phyloP scores from a whole-genome alignment of 1,140 invertebrate species.

The Melipona quadrifasciata region DNA sequence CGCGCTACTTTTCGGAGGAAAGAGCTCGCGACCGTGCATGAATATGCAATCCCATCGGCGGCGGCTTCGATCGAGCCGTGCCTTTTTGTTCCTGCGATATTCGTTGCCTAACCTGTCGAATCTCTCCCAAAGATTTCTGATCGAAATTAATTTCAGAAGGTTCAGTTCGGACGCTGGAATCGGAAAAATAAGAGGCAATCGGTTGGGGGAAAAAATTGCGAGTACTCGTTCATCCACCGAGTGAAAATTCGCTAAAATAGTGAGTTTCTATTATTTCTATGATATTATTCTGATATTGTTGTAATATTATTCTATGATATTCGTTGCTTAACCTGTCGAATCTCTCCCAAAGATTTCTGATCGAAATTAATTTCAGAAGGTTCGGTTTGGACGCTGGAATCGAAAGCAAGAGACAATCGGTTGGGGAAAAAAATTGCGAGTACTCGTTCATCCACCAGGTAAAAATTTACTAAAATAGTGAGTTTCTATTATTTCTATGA shows the following conservation, averaged over 20 bases:
- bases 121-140: too few species aligned
- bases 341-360: too few species aligned
- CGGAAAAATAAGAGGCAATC: background rate
- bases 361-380: background rate
- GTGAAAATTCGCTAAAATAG: too few species aligned
- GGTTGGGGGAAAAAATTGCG: background rate
- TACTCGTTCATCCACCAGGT: too few species aligned
- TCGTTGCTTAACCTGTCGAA: too few species aligned
- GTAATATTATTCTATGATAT: too few species aligned
- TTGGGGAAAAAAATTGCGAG: background rate
- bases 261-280: too few species aligned
- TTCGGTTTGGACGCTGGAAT: background rate
- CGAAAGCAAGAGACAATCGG: background rate
- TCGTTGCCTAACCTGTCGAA: too few species aligned
- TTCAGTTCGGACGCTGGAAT: background rate
- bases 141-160: background rate
- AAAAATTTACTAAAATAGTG: too few species aligned
- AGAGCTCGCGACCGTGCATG: slow-evolving; percentile 56
- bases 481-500: too few species aligned
- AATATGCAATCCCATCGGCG: slow-evolving; percentile 74
- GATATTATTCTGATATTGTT: too few species aligned
- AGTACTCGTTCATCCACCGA: too few species aligned
- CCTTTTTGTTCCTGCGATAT: background rate
- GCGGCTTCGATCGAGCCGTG: slow-evolving; percentile 38
- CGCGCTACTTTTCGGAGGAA: slow-evolving; percentile 50